These are phyloP conservation scores for Cisticola juncidis DNA, from an alignment of 2,113 vertebrate species.

Conservation along the genomic window DNA sequence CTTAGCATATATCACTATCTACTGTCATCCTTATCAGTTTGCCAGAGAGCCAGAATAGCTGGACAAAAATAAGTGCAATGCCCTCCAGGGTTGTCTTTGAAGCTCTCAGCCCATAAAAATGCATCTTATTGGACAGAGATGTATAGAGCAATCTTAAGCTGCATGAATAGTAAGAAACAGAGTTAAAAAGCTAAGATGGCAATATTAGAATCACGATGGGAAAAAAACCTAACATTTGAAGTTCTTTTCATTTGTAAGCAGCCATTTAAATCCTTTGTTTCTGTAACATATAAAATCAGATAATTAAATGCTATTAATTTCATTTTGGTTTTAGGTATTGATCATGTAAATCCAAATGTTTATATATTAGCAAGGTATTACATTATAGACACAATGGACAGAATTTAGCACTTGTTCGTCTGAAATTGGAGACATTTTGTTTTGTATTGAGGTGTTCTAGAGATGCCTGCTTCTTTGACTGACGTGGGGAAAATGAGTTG, in stretches of 20 bases:
- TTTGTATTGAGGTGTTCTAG: not conserved
- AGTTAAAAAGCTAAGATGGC: not conserved
- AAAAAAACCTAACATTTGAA: not conserved
- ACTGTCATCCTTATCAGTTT: not conserved
- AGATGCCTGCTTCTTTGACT: not conserved
- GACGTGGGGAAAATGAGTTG: not conserved
- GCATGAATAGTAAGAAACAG: not conserved
- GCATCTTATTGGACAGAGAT: not conserved
- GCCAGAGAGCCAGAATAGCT: not conserved
- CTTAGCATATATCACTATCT: not conserved
- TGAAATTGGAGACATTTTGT: not conserved
- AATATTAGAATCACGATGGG: not conserved
- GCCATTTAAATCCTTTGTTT: not conserved
- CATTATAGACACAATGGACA: not conserved
- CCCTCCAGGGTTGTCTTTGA: not conserved
- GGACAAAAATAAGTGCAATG: not conserved
- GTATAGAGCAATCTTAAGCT: not conserved
- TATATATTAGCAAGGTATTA: not conserved
- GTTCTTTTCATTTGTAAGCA: not conserved
- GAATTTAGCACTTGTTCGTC: not conserved
- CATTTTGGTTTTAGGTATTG: not conserved
- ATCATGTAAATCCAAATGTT: not conserved
- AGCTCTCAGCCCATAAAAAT: not conserved
- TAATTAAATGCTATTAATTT: not conserved
- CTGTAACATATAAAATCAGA: not conserved